Evolutionary conservation across 1,140 invertebrate genomes (phyloP), one percentile per base, ranked within the genome.

Genomic region (Steinernema khuongi): DNA sequence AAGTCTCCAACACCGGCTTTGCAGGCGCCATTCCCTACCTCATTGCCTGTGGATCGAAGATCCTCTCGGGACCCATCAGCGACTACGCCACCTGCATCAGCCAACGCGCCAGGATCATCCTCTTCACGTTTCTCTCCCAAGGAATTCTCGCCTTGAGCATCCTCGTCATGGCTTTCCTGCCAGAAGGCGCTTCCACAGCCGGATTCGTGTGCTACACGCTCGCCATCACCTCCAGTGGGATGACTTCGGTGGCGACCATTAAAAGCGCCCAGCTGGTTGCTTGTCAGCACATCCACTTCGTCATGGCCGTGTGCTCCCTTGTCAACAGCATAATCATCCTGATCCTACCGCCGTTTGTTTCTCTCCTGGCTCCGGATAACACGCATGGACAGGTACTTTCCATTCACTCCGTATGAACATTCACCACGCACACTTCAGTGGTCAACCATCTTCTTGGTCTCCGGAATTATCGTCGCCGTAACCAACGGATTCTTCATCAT

Each of bases 241-340:
- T 60, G 50, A 60, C 50, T 22, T 60, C 50, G 4, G 50, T 60
- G 2, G 50, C 50, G 11, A 60, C 50, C 11, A 60, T 60, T 22
- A 60, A 60, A 22, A 60, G 50, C 50, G 50, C 50, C 19, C 50
- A 60, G 19, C 50, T 60, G 7, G 50, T 60, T 22, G 50, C 50
- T 22, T 60, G 50, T 60, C 50, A 60, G 50, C 50, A 60, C 50
- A 60, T 60, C 50, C 50, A 60, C 19, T 60, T 60, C 19, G 50
- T 60, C 50, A 60, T 60, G 50, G 50, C 50, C 14, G 50, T 60
- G 7, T 60, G 50, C 26, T 60, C 50, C 19, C 11, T 60, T 14
- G 50, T 60, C 22, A 60, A 60, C 50, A 60, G 50, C 50, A 26
- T 60, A 14, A 22, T 22, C 22, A 60, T 60, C 50, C 50, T 60